A percentile compares a stretch with the other conserved stretches of the same genome.
Conservation (phyloP, 2,797 vertebrate species). For the Lagodon rhomboides region DNA sequence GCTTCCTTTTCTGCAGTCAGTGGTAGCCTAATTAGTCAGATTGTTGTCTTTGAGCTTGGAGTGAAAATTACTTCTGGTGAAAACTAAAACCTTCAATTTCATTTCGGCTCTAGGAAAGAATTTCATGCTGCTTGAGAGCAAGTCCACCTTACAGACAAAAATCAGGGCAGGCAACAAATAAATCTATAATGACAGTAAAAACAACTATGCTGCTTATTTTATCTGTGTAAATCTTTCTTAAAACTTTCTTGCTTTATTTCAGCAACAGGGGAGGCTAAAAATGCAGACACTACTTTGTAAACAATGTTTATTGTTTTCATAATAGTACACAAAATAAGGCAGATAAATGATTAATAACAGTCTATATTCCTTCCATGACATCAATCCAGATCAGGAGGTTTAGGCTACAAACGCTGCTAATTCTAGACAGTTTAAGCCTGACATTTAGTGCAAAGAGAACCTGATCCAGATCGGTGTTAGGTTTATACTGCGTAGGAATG, state of each 20-base stretch:
- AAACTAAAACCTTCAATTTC: background rate
- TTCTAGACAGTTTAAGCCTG: conserved; percentile 10
- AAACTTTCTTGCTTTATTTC: background rate
- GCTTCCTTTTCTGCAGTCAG: background rate
- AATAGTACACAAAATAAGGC: background rate
- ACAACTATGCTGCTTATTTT: background rate
- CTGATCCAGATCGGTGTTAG: conserved; percentile 23
- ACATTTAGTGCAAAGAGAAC: conserved; percentile 39
- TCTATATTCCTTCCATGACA: background rate
- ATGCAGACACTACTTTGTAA: conserved; percentile 1
- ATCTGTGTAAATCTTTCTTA: background rate
- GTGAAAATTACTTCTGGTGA: background rate
- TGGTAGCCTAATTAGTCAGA: background rate
- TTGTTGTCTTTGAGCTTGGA: background rate
- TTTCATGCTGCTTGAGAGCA: background rate
- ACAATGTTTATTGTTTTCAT: conserved; percentile 23
- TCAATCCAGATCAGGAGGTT: conserved; percentile 11
- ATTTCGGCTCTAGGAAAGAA: background rate
- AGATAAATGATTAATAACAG: background rate
- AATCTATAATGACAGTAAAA: too few species aligned
- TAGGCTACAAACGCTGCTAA: background rate
- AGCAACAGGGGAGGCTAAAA: background rate
- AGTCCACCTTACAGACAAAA: conserved; percentile 4
- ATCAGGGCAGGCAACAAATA: background rate
- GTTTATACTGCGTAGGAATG: background rate